phyloP scores from a whole-genome alignment of 2,113 vertebrate species.

The Microcebus murinus region DNA sequence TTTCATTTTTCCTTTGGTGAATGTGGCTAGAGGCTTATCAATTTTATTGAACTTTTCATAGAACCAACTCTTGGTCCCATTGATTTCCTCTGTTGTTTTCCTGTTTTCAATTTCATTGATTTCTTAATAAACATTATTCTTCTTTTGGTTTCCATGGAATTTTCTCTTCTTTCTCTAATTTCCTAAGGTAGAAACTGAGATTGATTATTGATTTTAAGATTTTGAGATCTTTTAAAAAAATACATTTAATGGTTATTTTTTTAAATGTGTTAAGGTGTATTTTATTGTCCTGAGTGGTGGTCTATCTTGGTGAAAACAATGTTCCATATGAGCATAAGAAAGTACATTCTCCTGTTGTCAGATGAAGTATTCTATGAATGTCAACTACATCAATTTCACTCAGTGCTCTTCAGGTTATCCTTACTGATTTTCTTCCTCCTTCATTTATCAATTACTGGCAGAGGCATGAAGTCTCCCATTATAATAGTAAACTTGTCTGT shows the following conservation, averaged over 20 bases:
- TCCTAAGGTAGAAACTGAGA: not conserved
- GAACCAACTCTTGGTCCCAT: not conserved
- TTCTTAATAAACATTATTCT: not conserved
- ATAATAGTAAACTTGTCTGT: not conserved
- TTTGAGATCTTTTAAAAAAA: not conserved
- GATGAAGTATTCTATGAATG: not conserved
- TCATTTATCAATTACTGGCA: not conserved
- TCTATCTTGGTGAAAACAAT: not conserved
- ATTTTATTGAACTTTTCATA: not conserved
- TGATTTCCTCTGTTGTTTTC: not conserved
- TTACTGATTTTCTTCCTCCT: not conserved
- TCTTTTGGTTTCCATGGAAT: not conserved
- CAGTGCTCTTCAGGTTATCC: not conserved
- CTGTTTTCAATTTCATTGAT: not conserved
- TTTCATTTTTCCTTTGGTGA: not conserved
- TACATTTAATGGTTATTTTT: not conserved
- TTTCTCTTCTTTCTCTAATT: not conserved
- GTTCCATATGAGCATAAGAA: not conserved
- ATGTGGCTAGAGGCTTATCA: not conserved
- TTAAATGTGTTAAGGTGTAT: not conserved
- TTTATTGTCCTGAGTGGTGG: not conserved
- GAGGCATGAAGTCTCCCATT: not conserved
- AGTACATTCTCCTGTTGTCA: not conserved
- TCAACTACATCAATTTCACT: not conserved
- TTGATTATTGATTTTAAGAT: not conserved